Base-by-base conservation (phyloP, 2,888 invertebrate genomes). In the Rhaphigaster nebulosa region DNA sequence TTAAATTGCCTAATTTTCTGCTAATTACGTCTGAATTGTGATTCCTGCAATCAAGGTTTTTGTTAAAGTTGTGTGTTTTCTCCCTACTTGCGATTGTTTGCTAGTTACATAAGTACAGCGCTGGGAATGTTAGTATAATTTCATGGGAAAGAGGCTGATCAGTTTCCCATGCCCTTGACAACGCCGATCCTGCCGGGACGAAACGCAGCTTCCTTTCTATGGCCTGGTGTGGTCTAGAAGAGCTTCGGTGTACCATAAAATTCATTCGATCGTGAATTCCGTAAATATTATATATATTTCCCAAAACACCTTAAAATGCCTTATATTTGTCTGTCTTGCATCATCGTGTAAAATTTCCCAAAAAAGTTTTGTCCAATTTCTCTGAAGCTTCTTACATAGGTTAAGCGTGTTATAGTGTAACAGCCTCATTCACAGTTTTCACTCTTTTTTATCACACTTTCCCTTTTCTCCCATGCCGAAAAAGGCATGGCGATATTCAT, bases 131-230 rank as follows among this genome's bases (percentile, higher is more conserved):
- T n/a, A 38, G 84, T 84, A n/a, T 84, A 45, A 50, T 84, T 84
- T 84, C 84, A 50, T 84, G 84, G 84, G 84, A 84, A 80, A 84
- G 84, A 23, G n/a, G 45, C 45, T 26, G 84, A 50, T 45, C 45
- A n/a, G 45, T 84, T 84, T 84, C 84, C 84, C 84, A 84, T 45
- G 84, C 84, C 80, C 84, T 84, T 84, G 84, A 50, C 84, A 45
- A 76, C 45, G 84, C 26, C 45, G 38, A 45, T 84, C 45, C 45
- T 15, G 26, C 84, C 45, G 84, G 84, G 84, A 45, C 45, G 84
- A 84, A 84, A 84, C 84, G 41, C 41, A 84, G 45, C 84, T 84
- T 84, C 84, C 70, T 76, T 38, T 76, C 70, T 38, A 76, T 2
- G 18, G 4, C 23, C 70, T 18, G 6, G 20, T 76, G 34, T 76